A percentile compares a stretch with the other conserved stretches of the same genome.
Evolutionary conservation across 2,888 invertebrate species (phyloP).

Genomic region (Pimpla rufipes): DNA sequence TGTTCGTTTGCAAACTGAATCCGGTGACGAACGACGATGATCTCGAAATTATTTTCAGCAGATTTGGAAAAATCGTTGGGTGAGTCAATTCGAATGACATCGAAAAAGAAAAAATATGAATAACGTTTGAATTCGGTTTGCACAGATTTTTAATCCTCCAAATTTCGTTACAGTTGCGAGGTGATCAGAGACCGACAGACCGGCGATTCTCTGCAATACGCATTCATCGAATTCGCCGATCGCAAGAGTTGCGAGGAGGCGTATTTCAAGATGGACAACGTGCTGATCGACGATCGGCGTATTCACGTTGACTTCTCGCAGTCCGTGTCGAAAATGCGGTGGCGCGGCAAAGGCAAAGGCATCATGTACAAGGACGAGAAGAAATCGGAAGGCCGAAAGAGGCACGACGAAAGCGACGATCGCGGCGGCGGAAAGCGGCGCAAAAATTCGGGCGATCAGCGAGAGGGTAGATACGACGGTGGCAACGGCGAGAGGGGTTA

Average conservation of each 20-base stretch:
- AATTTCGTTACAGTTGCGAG: slow-evolving; percentile 90
- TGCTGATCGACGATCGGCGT: slow-evolving; percentile 98
- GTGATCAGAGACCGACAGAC: slow-evolving; percentile 97
- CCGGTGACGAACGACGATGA: slow-evolving; percentile 99
- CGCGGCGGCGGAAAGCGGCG: slow-evolving; percentile 62
- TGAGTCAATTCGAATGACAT: no score
- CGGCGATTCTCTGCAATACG: slow-evolving; percentile 98
- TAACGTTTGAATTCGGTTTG: not conserved
- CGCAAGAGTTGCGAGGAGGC: slow-evolving; percentile 98
- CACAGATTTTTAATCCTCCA: slow-evolving; percentile 32
- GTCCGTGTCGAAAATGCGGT: slow-evolving; percentile 97
- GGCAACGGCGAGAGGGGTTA: slow-evolving; percentile 68
- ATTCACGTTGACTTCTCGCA: slow-evolving; percentile 99
- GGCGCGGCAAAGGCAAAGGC: slow-evolving; percentile 95
- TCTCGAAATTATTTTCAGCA: slow-evolving; percentile 98
- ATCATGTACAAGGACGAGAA: slow-evolving; percentile 87
- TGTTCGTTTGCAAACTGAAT: slow-evolving; percentile 99
- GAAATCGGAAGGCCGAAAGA: slow-evolving; percentile 68
- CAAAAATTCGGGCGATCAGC: slow-evolving; percentile 64
- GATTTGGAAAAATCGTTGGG: slow-evolving; percentile 96
- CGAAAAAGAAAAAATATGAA: no score
- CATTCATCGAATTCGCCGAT: slow-evolving; percentile 98
- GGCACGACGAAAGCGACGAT: slow-evolving; percentile 54
- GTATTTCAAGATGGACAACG: slow-evolving; percentile 99
- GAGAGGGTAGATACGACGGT: slow-evolving; percentile 62